Conservation (phyloP, 2,113 vertebrate species). For the Peromyscus polionotus region DNA sequence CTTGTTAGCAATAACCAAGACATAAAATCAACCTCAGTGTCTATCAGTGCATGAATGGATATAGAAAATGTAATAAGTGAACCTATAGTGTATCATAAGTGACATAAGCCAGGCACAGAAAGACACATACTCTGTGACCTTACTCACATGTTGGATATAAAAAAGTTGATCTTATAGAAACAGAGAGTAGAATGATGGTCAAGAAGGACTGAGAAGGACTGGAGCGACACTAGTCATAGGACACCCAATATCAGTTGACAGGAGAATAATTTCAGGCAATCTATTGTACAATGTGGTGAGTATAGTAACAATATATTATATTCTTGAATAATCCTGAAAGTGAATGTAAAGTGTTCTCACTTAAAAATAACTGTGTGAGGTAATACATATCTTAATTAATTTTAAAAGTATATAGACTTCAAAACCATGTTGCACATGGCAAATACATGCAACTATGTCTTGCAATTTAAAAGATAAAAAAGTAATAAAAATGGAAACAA, state of each 20-base stretch:
- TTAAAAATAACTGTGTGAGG: background rate
- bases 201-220: background rate
- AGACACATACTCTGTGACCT: background rate
- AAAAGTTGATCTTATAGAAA: background rate
- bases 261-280: background rate
- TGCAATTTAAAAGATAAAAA: background rate
- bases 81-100: background rate
- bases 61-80: background rate
- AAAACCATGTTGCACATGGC: background rate
- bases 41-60: background rate
- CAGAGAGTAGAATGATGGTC: background rate
- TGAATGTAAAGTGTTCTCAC: background rate
- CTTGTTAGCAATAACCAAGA: background rate
- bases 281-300: background rate
- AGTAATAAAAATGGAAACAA: background rate
- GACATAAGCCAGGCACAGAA: background rate
- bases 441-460: background rate
- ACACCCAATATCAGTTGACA: background rate
- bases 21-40: background rate
- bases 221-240: background rate
- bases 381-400: background rate
- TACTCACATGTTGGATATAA: background rate
- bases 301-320: background rate
- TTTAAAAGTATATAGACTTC: background rate
- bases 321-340: background rate